Percentiles rank a stretch among this genome's conserved stretches.
Conservation (phyloP, 2,888 invertebrate genomes). For the Drosophila bunnanda region DNA sequence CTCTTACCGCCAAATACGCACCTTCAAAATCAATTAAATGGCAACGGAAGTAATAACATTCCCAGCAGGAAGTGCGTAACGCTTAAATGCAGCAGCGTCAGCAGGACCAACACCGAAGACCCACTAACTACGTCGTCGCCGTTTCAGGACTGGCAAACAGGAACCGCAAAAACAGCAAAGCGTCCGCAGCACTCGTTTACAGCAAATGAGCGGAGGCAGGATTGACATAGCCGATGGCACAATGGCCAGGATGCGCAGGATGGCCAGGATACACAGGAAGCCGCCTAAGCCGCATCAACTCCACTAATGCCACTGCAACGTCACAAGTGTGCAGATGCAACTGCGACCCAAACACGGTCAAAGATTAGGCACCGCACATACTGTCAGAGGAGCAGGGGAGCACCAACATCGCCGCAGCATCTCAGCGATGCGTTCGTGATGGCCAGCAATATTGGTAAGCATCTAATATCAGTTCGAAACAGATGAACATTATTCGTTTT, state of each 20-base stretch:
- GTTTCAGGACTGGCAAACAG: slow-evolving; percentile 23
- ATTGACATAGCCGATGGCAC: slow-evolving; percentile 46
- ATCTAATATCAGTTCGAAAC: slow-evolving; percentile 36
- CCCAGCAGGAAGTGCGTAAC: slow-evolving; percentile 75
- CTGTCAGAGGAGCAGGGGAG: not conserved
- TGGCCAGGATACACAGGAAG: slow-evolving; percentile 58
- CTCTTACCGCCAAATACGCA: slow-evolving; percentile 45
- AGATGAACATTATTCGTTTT: slow-evolving; percentile 30
- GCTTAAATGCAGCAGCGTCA: slow-evolving; percentile 67
- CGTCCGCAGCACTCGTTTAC: slow-evolving; percentile 53
- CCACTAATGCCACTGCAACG: slow-evolving; percentile 72
- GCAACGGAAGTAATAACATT: slow-evolving; percentile 81
- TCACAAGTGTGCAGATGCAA: slow-evolving; percentile 31
- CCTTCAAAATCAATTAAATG: slow-evolving; percentile 81
- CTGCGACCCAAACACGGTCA: slow-evolving; percentile 17
- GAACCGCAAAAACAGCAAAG: slow-evolving; percentile 70
- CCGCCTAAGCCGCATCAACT: slow-evolving; percentile 63
- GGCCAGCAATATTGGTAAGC: slow-evolving; percentile 11
- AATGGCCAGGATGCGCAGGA: slow-evolving; percentile 51
- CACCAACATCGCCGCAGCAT: slow-evolving; percentile 1
- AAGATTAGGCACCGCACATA: slow-evolving; percentile 29
- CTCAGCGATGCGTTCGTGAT: slow-evolving; percentile 38
- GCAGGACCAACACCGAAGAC: slow-evolving; percentile 9
- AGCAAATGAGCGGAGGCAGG: slow-evolving; percentile 58
- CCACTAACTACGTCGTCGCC: slow-evolving; percentile 13